Conservation (phyloP, 2,113 vertebrate genomes). For the Vidua chalybeata region DNA sequence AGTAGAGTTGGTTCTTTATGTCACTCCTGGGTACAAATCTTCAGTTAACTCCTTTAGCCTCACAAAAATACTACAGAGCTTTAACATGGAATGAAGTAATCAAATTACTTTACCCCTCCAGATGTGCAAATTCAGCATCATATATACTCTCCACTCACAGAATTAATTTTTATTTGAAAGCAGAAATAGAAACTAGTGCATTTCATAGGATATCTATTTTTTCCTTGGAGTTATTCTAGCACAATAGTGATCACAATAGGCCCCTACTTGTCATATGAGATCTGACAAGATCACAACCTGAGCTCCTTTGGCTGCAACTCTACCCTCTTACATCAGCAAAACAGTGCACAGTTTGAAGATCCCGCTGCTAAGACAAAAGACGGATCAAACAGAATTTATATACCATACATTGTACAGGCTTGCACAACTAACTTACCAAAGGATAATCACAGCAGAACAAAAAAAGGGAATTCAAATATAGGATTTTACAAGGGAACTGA, state of each 20-base stretch:
- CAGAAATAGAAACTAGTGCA: not conserved
- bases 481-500: not conserved
- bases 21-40: not conserved
- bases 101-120: not conserved
- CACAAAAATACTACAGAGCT: not conserved
- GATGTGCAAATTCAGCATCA: not conserved
- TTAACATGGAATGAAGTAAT: not conserved
- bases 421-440: not conserved
- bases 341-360: not conserved
- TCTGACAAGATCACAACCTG: constrained; percentile 4
- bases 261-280: not conserved
- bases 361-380: not conserved
- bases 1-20: not conserved
- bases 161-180: not conserved
- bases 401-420: not conserved
- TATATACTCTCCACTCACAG: not conserved
- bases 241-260: not conserved
- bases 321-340: not conserved
- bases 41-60: not conserved
- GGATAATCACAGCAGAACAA: not conserved
- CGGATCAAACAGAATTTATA: not conserved
- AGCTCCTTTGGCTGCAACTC: not conserved
- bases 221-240: not conserved
- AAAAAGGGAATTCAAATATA: not conserved
- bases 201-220: not conserved